phyloP scores from a whole-genome alignment of 2,113 vertebrate species.

The Scartelaos histophorus region DNA sequence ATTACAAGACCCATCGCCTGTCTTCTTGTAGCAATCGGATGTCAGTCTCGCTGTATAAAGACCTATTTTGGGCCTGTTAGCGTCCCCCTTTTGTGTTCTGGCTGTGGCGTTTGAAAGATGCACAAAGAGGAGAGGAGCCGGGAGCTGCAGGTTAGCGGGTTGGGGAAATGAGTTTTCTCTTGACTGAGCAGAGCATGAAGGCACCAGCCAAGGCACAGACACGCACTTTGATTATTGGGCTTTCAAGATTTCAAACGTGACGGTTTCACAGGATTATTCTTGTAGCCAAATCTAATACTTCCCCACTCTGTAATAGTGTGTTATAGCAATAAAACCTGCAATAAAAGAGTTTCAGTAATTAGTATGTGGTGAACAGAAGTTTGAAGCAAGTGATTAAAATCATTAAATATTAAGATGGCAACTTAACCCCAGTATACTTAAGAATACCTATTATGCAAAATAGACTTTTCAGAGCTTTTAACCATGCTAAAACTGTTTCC shows the following conservation, averaged over 20 bases:
- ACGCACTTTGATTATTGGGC: conserved; percentile 34
- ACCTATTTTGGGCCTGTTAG: conserved; percentile 29
- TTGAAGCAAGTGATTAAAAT: too few relatives aligned
- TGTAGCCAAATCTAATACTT: background rate
- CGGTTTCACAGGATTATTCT: background rate
- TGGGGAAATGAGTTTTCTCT: conserved; percentile 28
- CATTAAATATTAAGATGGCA: too few relatives aligned
- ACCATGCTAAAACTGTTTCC: too few relatives aligned
- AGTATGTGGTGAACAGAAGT: too few relatives aligned
- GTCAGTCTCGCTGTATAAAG: conserved; percentile 42
- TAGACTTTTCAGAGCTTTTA: too few relatives aligned
- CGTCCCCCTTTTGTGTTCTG: conserved; percentile 23
- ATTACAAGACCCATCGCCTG: conserved; percentile 54
- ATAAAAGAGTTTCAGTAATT: too few relatives aligned
- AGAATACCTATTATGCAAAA: too few relatives aligned
- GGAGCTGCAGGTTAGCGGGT: conserved; percentile 26
- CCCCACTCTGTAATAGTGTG: background rate
- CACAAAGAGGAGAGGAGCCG: background rate
- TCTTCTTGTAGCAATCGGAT: conserved; percentile 30
- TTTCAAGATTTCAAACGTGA: conserved; percentile 28
- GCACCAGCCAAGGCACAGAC: background rate
- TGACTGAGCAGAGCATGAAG: conserved; percentile 24
- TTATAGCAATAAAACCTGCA: too few relatives aligned
- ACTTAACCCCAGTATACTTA: too few relatives aligned
- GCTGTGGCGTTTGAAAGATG: conserved; percentile 17